Evolutionary conservation across 53 echinoderm and acorn worm species (phyloP).

Genomic region (Mesocentrotus franciscanus): DNA sequence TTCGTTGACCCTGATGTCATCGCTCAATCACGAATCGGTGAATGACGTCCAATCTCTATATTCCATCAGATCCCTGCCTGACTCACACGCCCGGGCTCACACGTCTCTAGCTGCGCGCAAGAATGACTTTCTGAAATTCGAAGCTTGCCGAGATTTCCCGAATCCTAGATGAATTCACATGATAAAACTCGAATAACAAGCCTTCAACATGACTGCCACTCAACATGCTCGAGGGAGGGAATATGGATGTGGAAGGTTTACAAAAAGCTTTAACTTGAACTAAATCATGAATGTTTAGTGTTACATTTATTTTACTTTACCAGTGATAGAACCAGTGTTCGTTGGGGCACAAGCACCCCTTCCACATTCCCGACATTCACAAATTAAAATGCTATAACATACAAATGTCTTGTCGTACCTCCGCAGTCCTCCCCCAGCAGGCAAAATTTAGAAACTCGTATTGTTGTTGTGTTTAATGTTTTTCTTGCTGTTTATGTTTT

Average conservation of each 20-base stretch:
- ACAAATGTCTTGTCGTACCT: too few relatives aligned
- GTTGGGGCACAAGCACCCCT: too few relatives aligned
- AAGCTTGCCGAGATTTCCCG: background rate
- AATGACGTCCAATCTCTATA: slow-evolving; percentile 15
- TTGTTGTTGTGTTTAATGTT: too few relatives aligned
- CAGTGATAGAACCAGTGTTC: too few relatives aligned
- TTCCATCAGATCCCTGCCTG: background rate
- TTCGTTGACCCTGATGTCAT: background rate
- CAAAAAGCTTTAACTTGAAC: background rate
- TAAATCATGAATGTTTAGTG: too few relatives aligned
- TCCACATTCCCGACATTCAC: too few relatives aligned
- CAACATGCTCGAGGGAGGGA: background rate
- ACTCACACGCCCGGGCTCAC: background rate
- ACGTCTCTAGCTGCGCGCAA: background rate
- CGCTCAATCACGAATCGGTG: background rate
- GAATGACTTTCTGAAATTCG: background rate
- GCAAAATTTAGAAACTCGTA: too few relatives aligned
- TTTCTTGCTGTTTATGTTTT: too few relatives aligned
- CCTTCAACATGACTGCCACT: background rate
- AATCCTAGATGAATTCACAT: background rate
- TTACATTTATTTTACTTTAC: too few relatives aligned
- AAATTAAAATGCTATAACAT: too few relatives aligned
- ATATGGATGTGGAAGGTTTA: background rate
- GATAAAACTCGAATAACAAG: slow-evolving; percentile 8
- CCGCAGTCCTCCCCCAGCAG: too few relatives aligned